Percentiles rank a stretch among this genome's conserved stretches.
Conservation (phyloP, 2,888 invertebrate species). For the Drosophila borealis region DNA sequence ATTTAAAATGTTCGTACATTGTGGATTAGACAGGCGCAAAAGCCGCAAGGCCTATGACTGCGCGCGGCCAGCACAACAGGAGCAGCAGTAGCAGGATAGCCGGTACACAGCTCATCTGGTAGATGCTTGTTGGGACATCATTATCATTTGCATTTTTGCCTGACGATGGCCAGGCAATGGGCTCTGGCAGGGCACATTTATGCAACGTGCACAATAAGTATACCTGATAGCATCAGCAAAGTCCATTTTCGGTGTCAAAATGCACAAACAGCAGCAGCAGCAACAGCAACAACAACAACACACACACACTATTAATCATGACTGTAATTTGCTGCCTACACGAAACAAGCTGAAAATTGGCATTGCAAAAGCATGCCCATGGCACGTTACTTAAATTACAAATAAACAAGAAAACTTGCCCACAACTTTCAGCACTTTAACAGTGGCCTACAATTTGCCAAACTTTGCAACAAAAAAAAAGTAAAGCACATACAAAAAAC, state of each 20-base stretch:
- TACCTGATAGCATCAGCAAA: slow-evolving; percentile 41
- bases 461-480: not conserved
- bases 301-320: not conserved
- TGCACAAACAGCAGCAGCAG: slow-evolving; percentile 9
- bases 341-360: slow-evolving; percentile 5
- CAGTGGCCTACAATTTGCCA: not conserved
- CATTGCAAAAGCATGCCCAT: slow-evolving; percentile 6
- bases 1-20: slow-evolving; percentile 71
- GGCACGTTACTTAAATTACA: slow-evolving; percentile 6
- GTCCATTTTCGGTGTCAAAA: slow-evolving; percentile 27
- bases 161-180: slow-evolving; percentile 7
- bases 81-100: not conserved
- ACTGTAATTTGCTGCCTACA: not conserved
- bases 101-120: slow-evolving; percentile 10
- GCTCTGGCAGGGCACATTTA: slow-evolving; percentile 26
- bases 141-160: slow-evolving; percentile 37
- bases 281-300: slow-evolving; percentile 1
- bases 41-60: slow-evolving; percentile 39
- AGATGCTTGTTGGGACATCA: slow-evolving; percentile 32
- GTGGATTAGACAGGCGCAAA: slow-evolving; percentile 55
- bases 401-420: slow-evolving; percentile 5
- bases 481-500: not conserved
- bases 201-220: slow-evolving; percentile 48
- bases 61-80: slow-evolving; percentile 4
- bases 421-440: not conserved